A percentile compares a stretch with the other conserved stretches of the same genome.
Conservation (phyloP, 2,888 invertebrate species). For the Erannis defoliaria region DNA sequence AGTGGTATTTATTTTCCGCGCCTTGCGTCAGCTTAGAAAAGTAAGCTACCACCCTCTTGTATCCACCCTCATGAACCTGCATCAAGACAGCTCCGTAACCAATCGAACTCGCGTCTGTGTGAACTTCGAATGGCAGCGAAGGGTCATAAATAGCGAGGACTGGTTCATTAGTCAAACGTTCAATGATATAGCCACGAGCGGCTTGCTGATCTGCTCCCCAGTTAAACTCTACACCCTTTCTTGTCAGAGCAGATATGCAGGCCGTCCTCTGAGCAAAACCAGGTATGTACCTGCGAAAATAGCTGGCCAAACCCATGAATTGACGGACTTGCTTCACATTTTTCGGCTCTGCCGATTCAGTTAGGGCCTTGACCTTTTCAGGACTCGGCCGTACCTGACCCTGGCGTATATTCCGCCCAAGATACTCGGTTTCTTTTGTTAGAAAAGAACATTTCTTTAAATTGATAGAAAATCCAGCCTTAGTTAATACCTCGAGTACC, state of each 20-base stretch:
- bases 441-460: neutral
- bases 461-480: constrained; percentile 43
- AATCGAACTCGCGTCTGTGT: constrained; percentile 19
- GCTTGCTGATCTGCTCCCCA: constrained; percentile 29
- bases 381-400: constrained; percentile 11
- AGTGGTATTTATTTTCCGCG: constrained; percentile 43
- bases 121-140: constrained; percentile 14
- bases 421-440: constrained; percentile 12
- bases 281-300: constrained; percentile 23
- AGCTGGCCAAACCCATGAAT: constrained; percentile 1
- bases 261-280: constrained; percentile 27
- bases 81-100: constrained; percentile 38
- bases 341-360: neutral
- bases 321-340: neutral
- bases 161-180: constrained; percentile 33
- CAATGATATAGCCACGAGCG: constrained; percentile 15
- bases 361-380: neutral
- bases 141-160: constrained; percentile 39
- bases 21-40: constrained; percentile 37
- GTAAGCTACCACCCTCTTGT: constrained; percentile 32
- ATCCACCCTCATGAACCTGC: constrained; percentile 23
- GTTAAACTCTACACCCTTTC: constrained; percentile 2
- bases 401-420: neutral
- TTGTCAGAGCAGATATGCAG: constrained; percentile 17
- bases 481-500: neutral